phyloP scores from a whole-genome alignment of 2,113 vertebrate genomes.

The Argyrosomus japonicus region DNA sequence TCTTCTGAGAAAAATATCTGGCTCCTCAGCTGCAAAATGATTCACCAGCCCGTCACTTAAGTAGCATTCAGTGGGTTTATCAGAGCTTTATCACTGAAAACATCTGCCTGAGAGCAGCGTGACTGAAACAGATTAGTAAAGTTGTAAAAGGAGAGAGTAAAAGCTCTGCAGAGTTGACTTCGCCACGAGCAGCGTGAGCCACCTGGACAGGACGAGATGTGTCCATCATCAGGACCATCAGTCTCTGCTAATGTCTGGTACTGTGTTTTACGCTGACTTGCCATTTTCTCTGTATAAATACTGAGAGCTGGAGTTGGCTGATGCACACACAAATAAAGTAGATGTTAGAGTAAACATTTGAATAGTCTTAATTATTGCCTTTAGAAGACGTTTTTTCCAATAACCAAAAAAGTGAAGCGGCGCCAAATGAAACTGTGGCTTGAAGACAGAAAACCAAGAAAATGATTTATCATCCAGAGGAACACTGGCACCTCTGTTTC shows the following conservation, averaged over 20 bases:
- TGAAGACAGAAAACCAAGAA: constrained; percentile 43
- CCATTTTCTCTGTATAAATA: constrained; percentile 65
- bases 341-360: constrained; percentile 66
- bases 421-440: constrained; percentile 58
- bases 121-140: background rate
- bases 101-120: background rate
- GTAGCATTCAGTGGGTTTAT: background rate
- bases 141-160: background rate
- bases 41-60: background rate
- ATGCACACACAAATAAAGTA: constrained; percentile 30
- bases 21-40: background rate
- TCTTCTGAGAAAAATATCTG: background rate
- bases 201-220: constrained; percentile 16
- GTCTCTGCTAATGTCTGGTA: constrained; percentile 64
- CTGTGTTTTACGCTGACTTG: constrained; percentile 51
- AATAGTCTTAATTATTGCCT: constrained; percentile 63
- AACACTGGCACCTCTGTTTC: constrained; percentile 60
- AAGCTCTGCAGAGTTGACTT: background rate
- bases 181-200: background rate
- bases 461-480: constrained; percentile 56
- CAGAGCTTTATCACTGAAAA: background rate
- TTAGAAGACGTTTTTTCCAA: constrained; percentile 59
- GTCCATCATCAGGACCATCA: constrained; percentile 69
- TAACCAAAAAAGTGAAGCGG: constrained; percentile 17
- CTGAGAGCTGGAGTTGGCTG: constrained; percentile 25